Evolutionary conservation across 2,797 vertebrate genomes (phyloP), one percentile per base, ranked within the genome.

Genomic region (Eospalax fontanierii): DNA sequence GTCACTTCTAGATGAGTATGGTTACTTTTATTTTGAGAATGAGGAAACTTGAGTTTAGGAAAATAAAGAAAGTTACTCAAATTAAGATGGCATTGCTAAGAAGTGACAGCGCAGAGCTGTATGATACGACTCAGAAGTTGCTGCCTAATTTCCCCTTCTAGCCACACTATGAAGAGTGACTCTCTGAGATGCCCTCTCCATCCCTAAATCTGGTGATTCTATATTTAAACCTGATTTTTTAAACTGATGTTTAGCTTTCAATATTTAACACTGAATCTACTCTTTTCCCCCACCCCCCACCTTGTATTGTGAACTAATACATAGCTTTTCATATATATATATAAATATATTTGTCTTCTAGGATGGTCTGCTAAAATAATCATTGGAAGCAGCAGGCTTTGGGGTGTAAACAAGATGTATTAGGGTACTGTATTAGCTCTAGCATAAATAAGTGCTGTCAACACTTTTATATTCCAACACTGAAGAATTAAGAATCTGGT

Each of bases 21-120:
- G 33, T 66, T 63, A 43, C 83, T 87, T 2, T 73, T 40, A n/a
- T 65, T 81, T 80, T 76, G 91, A 54, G 74, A 92, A 76, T 61
- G 63, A 68, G 70, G 46, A 90, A 92, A 75, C 26, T 46, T 50
- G 38, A 8, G 35, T 28, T 68, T 74, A 15, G 68, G 71, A 70
- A 74, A 11, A 2, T 84, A 71, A 33, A 33, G 71, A 57, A 87
- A 73, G 26, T 71, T 54, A 15, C 28, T 63, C 61, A 50, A 68
- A 26, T 84, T 59, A 61, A 84, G 6, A 24, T 24, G 9, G 18
- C 8, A 18, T 4, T 50, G 43, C 68, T 40, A 54, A 33, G 26
- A 59, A 54, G 16, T 2, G 11, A 86, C 74, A 88, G n/a, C 6
- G 30, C 28, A 18, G 59, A 30, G 38, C 50, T 87, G 2, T n/a